Evolutionary conservation across 2,797 vertebrate species (phyloP), one percentile per base, ranked within the genome.

Genomic region (Oceanodroma leucorhoa): DNA sequence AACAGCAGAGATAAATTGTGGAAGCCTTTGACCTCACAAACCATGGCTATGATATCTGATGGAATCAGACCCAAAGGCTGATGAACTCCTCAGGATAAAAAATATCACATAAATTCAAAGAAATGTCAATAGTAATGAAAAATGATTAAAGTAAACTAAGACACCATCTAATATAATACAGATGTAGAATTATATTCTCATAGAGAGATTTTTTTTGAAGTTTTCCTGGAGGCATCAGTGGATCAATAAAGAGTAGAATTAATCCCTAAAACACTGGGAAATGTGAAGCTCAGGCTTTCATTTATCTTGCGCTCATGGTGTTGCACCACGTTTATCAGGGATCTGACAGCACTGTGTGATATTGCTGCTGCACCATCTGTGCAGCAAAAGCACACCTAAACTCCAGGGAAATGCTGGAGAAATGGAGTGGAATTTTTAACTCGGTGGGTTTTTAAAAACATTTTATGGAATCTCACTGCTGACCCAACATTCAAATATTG

Each of bases 281-380:
- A 96, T 18, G 80, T 81, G 90, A 86, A 96, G 90, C 92, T 94
- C 75, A 61, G 91, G 71, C 85, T 95, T 89, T 82, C 95, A 94
- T 94, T 90, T 95, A 84, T 94, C 95, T 97, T 84, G 80, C 75
- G 43, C 70, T 95, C 66, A 1, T 57, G 80, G 51, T 84, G 70
- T 93, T 93, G 96, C 86, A 92, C 87, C 94, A 95, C 66, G 84
- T 92, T 80, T 87, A 91, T 86, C 53, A 89, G 91, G 81, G 89
- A 53, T 83, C 89, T 97, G 97, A 97, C 97, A 98, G 93, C 93
- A 83, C 95, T 67, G 96, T 90, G 78, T 97, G 96, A 95, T 92
- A 36, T 70, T 91, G 95, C 96, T 95, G 92, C 94, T 96, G 96
- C 72, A 89, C 97, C 97, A 97, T 98, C 97, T 98, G 97, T 95